phyloP scores from a whole-genome alignment of 2,113 vertebrate species.

The Pygoscelis adeliae region DNA sequence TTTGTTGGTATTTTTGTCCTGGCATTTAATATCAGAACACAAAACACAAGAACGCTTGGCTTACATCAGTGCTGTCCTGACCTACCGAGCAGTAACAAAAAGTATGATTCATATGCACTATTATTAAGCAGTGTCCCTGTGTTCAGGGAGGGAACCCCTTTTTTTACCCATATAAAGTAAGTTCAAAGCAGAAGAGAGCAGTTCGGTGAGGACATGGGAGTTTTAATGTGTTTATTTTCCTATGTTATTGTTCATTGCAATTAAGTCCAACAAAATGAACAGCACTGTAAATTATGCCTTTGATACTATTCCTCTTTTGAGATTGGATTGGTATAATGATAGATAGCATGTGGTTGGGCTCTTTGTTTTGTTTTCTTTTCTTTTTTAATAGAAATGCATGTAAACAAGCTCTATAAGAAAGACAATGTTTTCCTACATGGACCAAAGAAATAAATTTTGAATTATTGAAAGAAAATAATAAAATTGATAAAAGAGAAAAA shows the following conservation, averaged over 20 bases:
- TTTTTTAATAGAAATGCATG: neutral
- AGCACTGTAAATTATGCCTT: neutral
- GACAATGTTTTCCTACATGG: neutral
- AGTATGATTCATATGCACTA: slow-evolving; percentile 9
- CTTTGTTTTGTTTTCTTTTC: neutral
- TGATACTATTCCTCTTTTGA: neutral
- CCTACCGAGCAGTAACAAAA: neutral
- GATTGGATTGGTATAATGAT: neutral
- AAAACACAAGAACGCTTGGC: neutral
- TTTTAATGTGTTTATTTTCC: neutral
- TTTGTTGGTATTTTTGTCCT: slow-evolving; percentile 14
- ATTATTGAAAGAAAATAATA: neutral
- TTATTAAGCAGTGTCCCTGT: neutral
- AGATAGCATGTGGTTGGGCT: neutral
- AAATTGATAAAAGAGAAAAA: neutral
- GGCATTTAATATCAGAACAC: neutral
- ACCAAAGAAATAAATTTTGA: neutral
- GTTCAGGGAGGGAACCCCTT: neutral
- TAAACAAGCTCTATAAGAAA: neutral
- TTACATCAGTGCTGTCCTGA: neutral
- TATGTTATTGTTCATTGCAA: neutral
- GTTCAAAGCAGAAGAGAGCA: neutral
- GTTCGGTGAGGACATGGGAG: neutral
- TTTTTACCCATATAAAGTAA: slow-evolving; percentile 39
- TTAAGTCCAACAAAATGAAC: slow-evolving; percentile 7